phyloP scores from a whole-genome alignment of 1,140 invertebrate genomes.

The Mercenaria mercenaria region DNA sequence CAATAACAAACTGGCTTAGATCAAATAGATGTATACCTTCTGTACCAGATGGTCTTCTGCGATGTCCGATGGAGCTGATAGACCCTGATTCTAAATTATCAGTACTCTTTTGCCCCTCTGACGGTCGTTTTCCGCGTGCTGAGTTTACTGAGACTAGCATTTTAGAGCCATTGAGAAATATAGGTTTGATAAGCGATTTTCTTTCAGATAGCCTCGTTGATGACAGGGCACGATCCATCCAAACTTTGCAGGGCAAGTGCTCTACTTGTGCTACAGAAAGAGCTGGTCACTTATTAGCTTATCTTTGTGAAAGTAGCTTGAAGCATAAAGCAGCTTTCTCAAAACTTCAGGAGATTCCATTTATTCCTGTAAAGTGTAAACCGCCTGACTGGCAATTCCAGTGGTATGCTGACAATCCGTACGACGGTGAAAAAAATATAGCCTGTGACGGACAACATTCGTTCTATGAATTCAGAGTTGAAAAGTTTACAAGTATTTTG shows the following conservation, averaged over 20 bases:
- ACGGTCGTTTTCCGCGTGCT: slow-evolving; percentile 3
- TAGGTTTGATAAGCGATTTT: slow-evolving; percentile 61
- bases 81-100: slow-evolving; percentile 29
- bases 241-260: slow-evolving; percentile 10
- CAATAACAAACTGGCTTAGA: background rate
- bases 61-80: slow-evolving; percentile 54
- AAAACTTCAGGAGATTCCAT: slow-evolving; percentile 32
- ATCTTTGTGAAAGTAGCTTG: slow-evolving; percentile 1
- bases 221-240: slow-evolving; percentile 58
- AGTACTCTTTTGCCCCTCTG: slow-evolving; percentile 34
- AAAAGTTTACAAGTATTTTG: too few species aligned
- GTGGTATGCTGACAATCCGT: slow-evolving; percentile 50
- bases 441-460: too few species aligned
- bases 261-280: slow-evolving; percentile 20
- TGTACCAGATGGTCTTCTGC: slow-evolving; percentile 4
- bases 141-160: background rate
- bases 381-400: slow-evolving; percentile 61
- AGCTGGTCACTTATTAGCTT: slow-evolving; percentile 11
- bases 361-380: slow-evolving; percentile 58
- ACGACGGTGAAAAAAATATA: background rate
- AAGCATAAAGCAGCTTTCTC: background rate
- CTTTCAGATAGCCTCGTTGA: slow-evolving; percentile 48
- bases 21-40: slow-evolving; percentile 62
- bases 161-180: background rate
- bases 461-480: too few species aligned